Evolutionary conservation across 2,113 vertebrate genomes (phyloP), one percentile per base, ranked within the genome.

Genomic region (Cyphomyrus plagiostoma): DNA sequence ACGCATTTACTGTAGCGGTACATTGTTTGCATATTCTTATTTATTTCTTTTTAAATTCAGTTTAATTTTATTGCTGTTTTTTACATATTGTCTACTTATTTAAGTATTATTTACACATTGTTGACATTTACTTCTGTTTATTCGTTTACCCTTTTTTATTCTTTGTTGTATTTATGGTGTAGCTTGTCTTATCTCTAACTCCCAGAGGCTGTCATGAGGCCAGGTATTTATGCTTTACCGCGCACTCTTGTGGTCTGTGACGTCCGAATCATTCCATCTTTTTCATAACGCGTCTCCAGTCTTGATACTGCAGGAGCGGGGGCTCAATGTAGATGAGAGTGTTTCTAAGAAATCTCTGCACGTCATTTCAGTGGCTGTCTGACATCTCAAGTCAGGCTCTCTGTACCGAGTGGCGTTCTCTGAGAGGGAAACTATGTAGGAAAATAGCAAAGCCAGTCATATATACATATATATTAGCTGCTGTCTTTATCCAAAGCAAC

Each of bases 261-360:
- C 6, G 23, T 49, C 4, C 10, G n/a, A 66, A 66, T 66, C n/a
- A 26, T 66, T 66, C n/a, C 9, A 9, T 26, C 0, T 66, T n/a
- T 66, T 11, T 26, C 9, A 4, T 66, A 66, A 4, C n/a, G n/a
- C n/a, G 62, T 26, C 62, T 89, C 74, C 46, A 23, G 50, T 83
- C 53, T 66, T 56, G 88, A 89, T 74, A 53, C 49, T 42, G n/a
- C 88, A 35, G 74, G 49, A 82, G 21, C 30, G 19, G 74, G 48
- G 23, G 39, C 21, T 50, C 45, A 53, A 89, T n/a, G 70, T 74
- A 83, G 52, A 82, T 89, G 70, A 42, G 21, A 53, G 23, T 46
- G 21, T 52, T 80, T 80, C 88, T 82, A 82, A 89, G 70, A 89
- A 89, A 50, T 53, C 30, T 66, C 77, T 17, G 80, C 74, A 50